Percentiles rank a stretch among this genome's conserved stretches.
These are phyloP conservation scores for Lamproptera curius DNA, from an alignment of 2,888 invertebrate species.

Conservation along the genomic window DNA sequence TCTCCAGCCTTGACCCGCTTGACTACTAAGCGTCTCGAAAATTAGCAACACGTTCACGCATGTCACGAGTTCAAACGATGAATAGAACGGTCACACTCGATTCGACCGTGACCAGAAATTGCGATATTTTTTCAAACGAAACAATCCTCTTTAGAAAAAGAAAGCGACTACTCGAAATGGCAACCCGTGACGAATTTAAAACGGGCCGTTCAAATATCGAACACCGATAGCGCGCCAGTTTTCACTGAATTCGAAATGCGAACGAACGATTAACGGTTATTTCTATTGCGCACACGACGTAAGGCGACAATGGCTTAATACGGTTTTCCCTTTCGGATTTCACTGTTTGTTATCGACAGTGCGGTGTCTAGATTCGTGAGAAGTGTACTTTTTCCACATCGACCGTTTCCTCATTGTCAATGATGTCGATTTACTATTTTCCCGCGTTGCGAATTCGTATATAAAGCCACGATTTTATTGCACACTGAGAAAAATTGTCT, in stretches of 20 bases:
- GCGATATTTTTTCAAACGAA: conserved; percentile 27
- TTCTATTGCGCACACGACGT: conserved; percentile 7
- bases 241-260: conserved; percentile 2
- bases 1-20: conserved; percentile 38
- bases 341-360: conserved; percentile 25
- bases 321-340: conserved; percentile 28
- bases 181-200: conserved; percentile 22
- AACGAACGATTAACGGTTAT: conserved; percentile 8
- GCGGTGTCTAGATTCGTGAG: conserved; percentile 24
- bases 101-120: conserved; percentile 41
- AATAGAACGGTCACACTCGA: conserved; percentile 33
- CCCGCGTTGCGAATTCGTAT: no score
- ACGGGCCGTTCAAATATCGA: conserved; percentile 14
- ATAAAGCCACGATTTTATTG: no score
- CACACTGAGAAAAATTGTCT: no score
- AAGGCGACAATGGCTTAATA: conserved; percentile 11
- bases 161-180: conserved; percentile 20
- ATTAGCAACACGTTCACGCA: conserved; percentile 39
- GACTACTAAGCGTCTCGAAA: conserved; percentile 30
- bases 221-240: background rate
- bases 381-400: conserved; percentile 14
- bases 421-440: conserved; percentile 7
- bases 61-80: conserved; percentile 30
- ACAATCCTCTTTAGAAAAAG: conserved; percentile 8
- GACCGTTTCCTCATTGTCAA: conserved; percentile 6